phyloP scores from a whole-genome alignment of 2,113 vertebrate species.

The Malurus melanocephalus region DNA sequence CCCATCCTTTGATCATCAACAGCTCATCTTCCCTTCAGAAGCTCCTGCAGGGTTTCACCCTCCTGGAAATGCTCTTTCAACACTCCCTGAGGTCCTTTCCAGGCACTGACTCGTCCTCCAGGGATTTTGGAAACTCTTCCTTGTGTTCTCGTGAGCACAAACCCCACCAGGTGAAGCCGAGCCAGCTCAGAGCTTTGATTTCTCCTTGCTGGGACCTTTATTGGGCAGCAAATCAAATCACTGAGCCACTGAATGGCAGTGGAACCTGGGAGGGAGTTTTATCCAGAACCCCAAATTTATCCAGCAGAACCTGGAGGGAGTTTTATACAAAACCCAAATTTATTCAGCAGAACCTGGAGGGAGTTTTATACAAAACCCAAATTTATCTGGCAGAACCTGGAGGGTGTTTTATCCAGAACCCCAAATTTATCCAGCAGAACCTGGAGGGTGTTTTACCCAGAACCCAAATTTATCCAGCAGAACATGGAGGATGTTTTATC shows the following conservation, averaged over 20 bases:
- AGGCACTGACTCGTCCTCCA: not conserved
- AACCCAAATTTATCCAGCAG: not conserved
- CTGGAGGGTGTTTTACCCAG: not conserved
- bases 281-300: no score
- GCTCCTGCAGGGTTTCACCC: not conserved
- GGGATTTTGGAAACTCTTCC: not conserved
- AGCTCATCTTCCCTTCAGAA: not conserved
- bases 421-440: not conserved
- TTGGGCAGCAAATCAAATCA: not conserved
- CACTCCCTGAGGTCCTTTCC: not conserved
- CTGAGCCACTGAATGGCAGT: not conserved
- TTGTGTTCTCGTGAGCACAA: not conserved
- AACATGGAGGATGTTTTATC: no score
- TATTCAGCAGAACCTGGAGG: no score
- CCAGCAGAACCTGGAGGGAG: no score
- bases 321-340: no score
- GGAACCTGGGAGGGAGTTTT: no score
- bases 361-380: no score
- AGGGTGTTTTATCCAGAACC: not conserved
- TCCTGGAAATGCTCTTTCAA: not conserved
- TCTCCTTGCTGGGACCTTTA: not conserved
- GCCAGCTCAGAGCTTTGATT: not conserved
- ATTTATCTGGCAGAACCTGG: no score
- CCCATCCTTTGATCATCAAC: not conserved
- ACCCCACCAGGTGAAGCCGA: not conserved